Evolutionary conservation across 1,140 invertebrate genomes (phyloP).

Genomic region (Drosophila neocordata): DNA sequence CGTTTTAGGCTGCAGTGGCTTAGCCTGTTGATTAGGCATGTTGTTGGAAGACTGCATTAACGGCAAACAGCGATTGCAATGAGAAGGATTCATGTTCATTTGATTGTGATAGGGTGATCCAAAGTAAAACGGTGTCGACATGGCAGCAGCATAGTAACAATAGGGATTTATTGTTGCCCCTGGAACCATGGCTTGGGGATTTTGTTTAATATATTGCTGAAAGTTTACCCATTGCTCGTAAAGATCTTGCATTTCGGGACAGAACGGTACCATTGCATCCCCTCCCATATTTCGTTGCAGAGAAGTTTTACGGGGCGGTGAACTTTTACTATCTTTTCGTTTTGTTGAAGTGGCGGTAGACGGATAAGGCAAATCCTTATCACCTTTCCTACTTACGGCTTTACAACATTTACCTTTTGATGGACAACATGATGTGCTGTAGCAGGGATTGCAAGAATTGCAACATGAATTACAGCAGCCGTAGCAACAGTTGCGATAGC

Average conservation of each 20-base stretch:
- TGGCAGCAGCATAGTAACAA: conserved; percentile 8
- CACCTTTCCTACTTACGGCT: too few relatives aligned
- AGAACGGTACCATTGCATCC: background rate
- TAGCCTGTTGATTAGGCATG: too few relatives aligned
- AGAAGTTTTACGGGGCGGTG: background rate
- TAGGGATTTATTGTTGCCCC: background rate
- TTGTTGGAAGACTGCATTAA: too few relatives aligned
- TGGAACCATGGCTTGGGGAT: background rate
- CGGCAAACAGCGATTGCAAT: background rate
- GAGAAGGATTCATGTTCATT: background rate
- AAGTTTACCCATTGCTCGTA: conserved; percentile 24
- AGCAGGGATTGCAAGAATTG: conserved; percentile 13
- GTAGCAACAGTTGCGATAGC: conserved; percentile 18
- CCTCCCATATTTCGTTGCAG: conserved; percentile 11
- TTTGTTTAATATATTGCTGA: conserved; percentile 7
- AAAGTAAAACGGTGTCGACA: background rate
- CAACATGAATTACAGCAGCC: conserved; percentile 21
- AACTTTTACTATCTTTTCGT: background rate
- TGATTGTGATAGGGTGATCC: background rate
- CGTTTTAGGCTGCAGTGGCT: background rate
- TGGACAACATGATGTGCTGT: conserved; percentile 1
- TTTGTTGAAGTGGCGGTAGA: background rate
- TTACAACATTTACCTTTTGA: background rate
- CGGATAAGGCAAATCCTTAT: too few relatives aligned
- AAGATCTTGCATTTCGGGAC: conserved; percentile 4